Conservation (phyloP, 37 sponge, comb jelly and placozoan species). For the Axinella damicornis region DNA sequence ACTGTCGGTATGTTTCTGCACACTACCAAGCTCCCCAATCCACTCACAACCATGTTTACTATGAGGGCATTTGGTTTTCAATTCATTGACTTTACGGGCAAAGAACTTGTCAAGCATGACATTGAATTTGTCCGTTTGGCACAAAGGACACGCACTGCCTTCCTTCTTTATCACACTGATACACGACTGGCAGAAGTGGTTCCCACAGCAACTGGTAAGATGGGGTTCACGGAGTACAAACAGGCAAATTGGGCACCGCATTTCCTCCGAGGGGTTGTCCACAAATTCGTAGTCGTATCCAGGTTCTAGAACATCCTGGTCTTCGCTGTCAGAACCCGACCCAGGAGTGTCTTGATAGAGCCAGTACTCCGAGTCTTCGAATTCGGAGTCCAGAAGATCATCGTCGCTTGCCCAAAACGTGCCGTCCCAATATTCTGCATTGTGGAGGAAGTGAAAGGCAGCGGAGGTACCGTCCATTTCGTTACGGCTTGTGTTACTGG, state of each 20-base stretch:
- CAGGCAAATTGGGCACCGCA: slow-evolving; percentile 20
- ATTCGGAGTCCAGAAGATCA: no score
- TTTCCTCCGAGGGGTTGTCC: not conserved
- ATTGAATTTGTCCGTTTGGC: not conserved
- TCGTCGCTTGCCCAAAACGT: no score
- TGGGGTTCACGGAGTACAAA: slow-evolving; percentile 34
- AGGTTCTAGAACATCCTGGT: no score
- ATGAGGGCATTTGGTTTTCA: slow-evolving; percentile 45
- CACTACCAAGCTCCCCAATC: no score
- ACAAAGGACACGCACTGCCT: slow-evolving; percentile 24
- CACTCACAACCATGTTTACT: not conserved
- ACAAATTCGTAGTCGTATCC: slow-evolving; percentile 32
- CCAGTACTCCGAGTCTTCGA: no score
- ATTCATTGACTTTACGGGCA: not conserved
- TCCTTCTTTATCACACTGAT: not conserved
- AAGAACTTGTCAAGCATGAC: not conserved
- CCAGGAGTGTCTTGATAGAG: no score
- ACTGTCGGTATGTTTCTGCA: no score
- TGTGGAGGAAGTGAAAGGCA: no score
- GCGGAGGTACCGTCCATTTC: no score
- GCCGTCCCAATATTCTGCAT: no score
- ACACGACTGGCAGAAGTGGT: slow-evolving; percentile 20
- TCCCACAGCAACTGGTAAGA: slow-evolving; percentile 48
- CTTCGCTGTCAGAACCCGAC: no score
- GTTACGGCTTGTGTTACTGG: no score